These are phyloP conservation scores for Toxotes chatareus DNA, from an alignment of 2,113 vertebrate genomes.

Conservation along the genomic window DNA sequence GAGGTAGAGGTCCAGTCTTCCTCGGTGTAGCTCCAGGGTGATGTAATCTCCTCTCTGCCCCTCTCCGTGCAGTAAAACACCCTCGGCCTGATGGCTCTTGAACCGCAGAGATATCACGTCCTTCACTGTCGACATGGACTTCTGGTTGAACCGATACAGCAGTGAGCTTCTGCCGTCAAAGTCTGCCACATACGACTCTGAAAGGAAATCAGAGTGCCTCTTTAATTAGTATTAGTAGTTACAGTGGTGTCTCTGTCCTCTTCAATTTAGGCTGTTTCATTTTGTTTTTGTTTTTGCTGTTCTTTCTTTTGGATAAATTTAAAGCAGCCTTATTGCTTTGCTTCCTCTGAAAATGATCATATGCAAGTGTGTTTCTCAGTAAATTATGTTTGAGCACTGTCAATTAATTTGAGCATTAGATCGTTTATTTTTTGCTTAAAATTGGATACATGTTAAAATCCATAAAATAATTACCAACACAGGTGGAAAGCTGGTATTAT, in stretches of 20 bases:
- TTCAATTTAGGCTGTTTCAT: neutral
- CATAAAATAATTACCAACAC: no score
- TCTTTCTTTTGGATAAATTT: neutral
- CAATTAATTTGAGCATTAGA: no score
- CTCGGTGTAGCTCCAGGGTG: slow-evolving; percentile 94
- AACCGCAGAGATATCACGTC: slow-evolving; percentile 97
- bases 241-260: neutral
- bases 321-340: neutral
- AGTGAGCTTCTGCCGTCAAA: slow-evolving; percentile 96
- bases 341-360: no score
- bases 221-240: neutral
- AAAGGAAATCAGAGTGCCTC: neutral
- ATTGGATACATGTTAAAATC: no score
- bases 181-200: slow-evolving; percentile 94
- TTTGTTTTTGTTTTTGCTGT: neutral
- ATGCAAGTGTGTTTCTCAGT: neutral
- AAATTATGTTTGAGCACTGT: neutral
- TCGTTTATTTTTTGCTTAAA: neutral
- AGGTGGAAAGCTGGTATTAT: no score
- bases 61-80: slow-evolving; percentile 96
- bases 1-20: slow-evolving; percentile 91
- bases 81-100: slow-evolving; percentile 94
- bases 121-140: slow-evolving; percentile 97
- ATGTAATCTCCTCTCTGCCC: slow-evolving; percentile 95
- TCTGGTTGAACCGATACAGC: slow-evolving; percentile 99